A percentile compares a stretch with the other conserved stretches of the same genome.
Evolutionary conservation across 2,113 vertebrate species (phyloP).

Genomic region (Oreotrochilus melanogaster): DNA sequence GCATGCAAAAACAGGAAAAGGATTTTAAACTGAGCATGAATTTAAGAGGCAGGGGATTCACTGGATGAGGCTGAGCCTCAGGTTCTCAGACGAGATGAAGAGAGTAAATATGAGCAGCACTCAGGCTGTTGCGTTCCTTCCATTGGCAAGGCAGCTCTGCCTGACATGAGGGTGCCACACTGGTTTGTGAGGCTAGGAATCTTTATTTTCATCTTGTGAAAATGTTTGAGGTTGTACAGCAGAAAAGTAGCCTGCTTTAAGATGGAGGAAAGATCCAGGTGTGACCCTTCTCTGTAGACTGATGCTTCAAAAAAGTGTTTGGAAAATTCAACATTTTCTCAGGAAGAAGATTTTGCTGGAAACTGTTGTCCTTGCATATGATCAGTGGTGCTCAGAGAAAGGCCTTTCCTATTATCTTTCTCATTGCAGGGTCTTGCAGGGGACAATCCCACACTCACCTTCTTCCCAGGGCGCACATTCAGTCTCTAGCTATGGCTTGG

Average conservation of each 20-base stretch:
- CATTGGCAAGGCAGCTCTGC: not conserved
- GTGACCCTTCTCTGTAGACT: not conserved
- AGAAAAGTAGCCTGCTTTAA: not conserved
- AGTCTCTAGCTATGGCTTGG: not conserved
- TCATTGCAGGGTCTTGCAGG: not conserved
- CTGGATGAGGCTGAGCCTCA: not conserved
- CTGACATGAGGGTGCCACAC: not conserved
- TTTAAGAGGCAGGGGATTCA: not conserved
- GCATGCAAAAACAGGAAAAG: constrained; percentile 44
- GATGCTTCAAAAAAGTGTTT: not conserved
- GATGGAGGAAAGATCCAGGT: not conserved
- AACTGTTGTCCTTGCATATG: not conserved
- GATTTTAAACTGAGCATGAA: not conserved
- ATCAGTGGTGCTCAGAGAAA: not conserved
- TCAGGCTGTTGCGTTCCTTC: not conserved
- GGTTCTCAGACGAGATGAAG: not conserved
- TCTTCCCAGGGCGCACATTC: not conserved
- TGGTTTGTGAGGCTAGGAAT: not conserved
- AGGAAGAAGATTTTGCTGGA: not conserved
- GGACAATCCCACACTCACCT: not conserved
- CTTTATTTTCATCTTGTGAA: not conserved
- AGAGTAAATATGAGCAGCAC: not conserved
- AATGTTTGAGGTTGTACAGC: not conserved
- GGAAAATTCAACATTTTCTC: not conserved
- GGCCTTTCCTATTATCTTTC: not conserved